Percentiles rank a stretch among this genome's conserved stretches.
phyloP scores from a whole-genome alignment of 2,888 invertebrate species.

The Fabriciana adippe region DNA sequence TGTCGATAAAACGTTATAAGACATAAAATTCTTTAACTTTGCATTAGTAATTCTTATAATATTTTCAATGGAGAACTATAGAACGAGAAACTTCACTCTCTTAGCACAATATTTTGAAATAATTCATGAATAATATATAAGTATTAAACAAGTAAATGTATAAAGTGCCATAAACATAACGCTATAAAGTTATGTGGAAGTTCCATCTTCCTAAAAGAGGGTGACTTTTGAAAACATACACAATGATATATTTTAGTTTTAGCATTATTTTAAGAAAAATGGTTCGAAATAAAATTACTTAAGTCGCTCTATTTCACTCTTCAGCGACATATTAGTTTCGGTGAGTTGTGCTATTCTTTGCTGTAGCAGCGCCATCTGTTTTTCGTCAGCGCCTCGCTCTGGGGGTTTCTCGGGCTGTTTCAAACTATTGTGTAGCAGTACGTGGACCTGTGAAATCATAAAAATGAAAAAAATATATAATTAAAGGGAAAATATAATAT shows the following conservation, averaged over 20 bases:
- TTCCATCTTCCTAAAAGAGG: too few relatives aligned
- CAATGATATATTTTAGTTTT: neutral
- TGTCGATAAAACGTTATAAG: conserved; percentile 38
- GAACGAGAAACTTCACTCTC: too few relatives aligned
- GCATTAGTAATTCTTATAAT: neutral
- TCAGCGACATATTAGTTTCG: conserved; percentile 73
- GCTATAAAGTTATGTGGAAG: too few relatives aligned
- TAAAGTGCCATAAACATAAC: too few relatives aligned
- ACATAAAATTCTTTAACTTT: neutral
- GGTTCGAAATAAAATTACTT: conserved; percentile 55
- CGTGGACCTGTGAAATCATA: conserved; percentile 57
- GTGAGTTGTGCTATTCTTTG: conserved; percentile 75
- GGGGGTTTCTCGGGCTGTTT: conserved; percentile 61
- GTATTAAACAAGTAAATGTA: too few relatives aligned
- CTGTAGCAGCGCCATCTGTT: conserved; percentile 70
- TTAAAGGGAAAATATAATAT: too few relatives aligned
- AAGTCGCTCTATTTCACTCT: conserved; percentile 69
- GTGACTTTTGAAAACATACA: neutral
- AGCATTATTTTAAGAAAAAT: neutral
- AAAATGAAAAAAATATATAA: too few relatives aligned
- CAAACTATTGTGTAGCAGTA: conserved; percentile 60
- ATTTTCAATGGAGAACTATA: too few relatives aligned
- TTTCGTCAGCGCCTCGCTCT: conserved; percentile 70
- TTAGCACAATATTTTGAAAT: too few relatives aligned
- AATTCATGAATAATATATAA: too few relatives aligned